Percentiles rank a stretch among this genome's conserved stretches.
phyloP scores from a whole-genome alignment of 2,888 invertebrate species.

The Dasysyrphus albostriatus region DNA sequence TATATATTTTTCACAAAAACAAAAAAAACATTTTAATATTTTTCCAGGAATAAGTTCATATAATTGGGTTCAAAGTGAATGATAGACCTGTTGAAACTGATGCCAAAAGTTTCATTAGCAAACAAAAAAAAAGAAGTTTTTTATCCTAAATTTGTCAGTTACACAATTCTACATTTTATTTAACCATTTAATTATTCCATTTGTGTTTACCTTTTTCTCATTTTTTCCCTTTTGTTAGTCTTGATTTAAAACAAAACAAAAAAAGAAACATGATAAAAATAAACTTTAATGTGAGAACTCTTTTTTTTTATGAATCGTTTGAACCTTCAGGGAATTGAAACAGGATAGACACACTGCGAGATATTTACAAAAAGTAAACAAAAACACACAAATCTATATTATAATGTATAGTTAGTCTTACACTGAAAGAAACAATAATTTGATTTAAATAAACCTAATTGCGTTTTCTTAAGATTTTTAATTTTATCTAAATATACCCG shows the following conservation, averaged over 20 bases:
- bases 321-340: constrained; percentile 21
- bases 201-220: not conserved
- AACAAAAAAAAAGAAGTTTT: not conserved
- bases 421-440: not conserved
- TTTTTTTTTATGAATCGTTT: constrained; percentile 31
- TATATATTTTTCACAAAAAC: not conserved
- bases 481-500: too few relatives aligned
- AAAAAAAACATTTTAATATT: too few relatives aligned
- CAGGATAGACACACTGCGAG: not conserved
- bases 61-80: not conserved
- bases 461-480: too few relatives aligned
- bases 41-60: not conserved
- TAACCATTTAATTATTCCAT: constrained; percentile 1
- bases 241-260: not conserved
- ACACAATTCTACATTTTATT: not conserved
- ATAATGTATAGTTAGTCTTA: not conserved
- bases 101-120: not conserved
- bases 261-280: not conserved
- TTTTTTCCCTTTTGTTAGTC: not conserved
- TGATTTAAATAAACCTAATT: not conserved
- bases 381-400: not conserved
- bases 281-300: constrained; percentile 56
- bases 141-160: constrained; percentile 1
- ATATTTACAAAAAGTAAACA: constrained; percentile 3
- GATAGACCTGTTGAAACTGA: not conserved